Base-by-base conservation (phyloP, 2,113 vertebrate species). In the Mugil cephalus region DNA sequence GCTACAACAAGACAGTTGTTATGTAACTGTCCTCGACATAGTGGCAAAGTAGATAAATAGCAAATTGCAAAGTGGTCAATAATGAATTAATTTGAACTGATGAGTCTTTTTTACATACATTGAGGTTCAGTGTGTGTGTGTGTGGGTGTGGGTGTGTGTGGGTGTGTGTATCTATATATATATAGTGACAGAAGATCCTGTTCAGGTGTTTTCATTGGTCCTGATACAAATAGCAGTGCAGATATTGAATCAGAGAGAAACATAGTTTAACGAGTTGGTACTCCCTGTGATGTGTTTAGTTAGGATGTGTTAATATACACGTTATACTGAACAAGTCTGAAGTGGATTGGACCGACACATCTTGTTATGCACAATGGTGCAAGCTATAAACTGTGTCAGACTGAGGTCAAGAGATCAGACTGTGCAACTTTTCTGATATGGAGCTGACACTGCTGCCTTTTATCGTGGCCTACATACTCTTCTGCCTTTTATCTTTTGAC, bases 401-500 rank as follows among this genome's bases (percentile, higher is more conserved):
- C 50, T 72, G 62, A 66, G 24, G 48, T 60, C 21, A 65, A 15
- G 8, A 65, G 15, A 15, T 54, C 40, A 62, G 55, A 42, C 47
- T n/a, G 1, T 7, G 9, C 21, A 15, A 15, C 48, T 7, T 65
- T 48, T 21, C 10, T 36, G 13, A 39, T 51, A 40, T 21, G 35
- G 2, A 35, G 14, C 39, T 46, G 19, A 13, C 13, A 7, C 35
- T n/a, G 19, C 56, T 40, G 40, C 48, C 13, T 46, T 65, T 50
- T 43, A 51, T 4, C 0, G 4, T 18, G 19, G 4, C 14, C 8
- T 36, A 12, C 10, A 10, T 34, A 30, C 18, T 15, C 15, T 42
- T 39, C 9, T 39, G 40, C 50, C 34, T 39, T 24, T 42, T 10
- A 8, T 2, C 8, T 15, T 15, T 48, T 30, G 24, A 30, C 24